Evolutionary conservation across 2,113 vertebrate species (phyloP).

Genomic region (Saccopteryx leptura): DNA sequence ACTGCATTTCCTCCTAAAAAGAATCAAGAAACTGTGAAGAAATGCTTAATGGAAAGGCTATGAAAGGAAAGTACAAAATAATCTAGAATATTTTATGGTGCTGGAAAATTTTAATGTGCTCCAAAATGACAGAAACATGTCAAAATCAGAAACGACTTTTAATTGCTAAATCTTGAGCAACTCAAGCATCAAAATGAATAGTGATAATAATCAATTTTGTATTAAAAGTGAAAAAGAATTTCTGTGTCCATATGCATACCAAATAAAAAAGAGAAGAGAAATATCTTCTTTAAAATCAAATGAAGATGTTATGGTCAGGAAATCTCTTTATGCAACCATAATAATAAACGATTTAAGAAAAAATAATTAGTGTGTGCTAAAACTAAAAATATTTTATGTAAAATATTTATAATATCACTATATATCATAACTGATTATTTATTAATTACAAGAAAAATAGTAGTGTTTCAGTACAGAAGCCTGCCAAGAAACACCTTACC

Average conservation of each 20-base stretch:
- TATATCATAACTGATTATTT: neutral
- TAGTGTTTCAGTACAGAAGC: neutral
- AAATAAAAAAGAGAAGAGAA: neutral
- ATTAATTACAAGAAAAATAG: neutral
- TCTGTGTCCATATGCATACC: neutral
- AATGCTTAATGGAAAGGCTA: neutral
- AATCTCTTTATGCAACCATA: neutral
- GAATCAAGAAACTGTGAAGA: neutral
- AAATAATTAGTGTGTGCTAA: neutral
- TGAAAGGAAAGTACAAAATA: neutral
- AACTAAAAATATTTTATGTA: neutral
- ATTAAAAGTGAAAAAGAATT: neutral
- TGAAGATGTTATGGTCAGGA: neutral
- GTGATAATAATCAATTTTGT: neutral
- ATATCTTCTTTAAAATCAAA: neutral
- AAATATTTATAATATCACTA: neutral
- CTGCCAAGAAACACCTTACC: neutral
- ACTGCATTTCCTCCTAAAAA: neutral
- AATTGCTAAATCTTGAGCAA: neutral
- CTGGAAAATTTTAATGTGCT: neutral
- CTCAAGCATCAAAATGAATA: neutral
- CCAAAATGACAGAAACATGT: neutral
- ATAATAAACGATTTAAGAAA: neutral
- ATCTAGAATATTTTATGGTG: neutral
- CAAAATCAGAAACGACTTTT: neutral